A percentile compares a stretch with the other conserved stretches of the same genome.
These are phyloP conservation scores for Ceratothoa steindachneri DNA, from an alignment of 2,888 invertebrate genomes.

Conservation along the genomic window DNA sequence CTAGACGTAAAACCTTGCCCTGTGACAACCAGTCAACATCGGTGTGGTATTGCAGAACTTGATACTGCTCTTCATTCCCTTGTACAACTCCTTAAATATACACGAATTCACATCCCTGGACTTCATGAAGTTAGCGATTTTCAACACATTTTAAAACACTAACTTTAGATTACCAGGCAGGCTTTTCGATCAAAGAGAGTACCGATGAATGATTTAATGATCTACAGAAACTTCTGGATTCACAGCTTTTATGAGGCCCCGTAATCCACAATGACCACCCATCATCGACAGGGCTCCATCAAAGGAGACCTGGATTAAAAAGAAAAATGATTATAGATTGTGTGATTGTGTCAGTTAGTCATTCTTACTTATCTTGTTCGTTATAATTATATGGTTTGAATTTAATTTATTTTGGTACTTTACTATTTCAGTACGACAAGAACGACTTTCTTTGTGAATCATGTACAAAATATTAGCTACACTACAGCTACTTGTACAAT, in stretches of 20 bases:
- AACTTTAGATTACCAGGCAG: too few species aligned
- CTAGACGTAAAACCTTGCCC: too few species aligned
- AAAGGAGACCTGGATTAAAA: too few species aligned
- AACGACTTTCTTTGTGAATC: too few species aligned
- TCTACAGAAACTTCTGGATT: too few species aligned
- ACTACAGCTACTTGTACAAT: not conserved
- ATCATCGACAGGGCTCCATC: slow-evolving; percentile 10
- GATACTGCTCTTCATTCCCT: slow-evolving; percentile 28
- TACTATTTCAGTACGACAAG: too few species aligned
- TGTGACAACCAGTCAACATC: slow-evolving; percentile 20
- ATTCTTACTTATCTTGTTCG: not conserved
- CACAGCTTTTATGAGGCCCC: too few species aligned
- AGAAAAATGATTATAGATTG: too few species aligned
- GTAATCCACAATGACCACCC: slow-evolving; percentile 24
- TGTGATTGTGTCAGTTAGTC: too few species aligned
- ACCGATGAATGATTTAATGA: slow-evolving; percentile 19
- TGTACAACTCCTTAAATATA: slow-evolving; percentile 28
- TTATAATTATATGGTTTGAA: slow-evolving; percentile 24
- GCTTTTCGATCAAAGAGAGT: too few species aligned
- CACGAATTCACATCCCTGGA: slow-evolving; percentile 23
- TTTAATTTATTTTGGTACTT: slow-evolving; percentile 19
- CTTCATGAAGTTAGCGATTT: slow-evolving; percentile 12
- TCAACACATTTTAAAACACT: too few species aligned
- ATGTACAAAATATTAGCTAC: too few species aligned
- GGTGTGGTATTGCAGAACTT: slow-evolving; percentile 23